Evolutionary conservation across 2,113 vertebrate species (phyloP).

Genomic region (Herpailurus yagouaroundi): DNA sequence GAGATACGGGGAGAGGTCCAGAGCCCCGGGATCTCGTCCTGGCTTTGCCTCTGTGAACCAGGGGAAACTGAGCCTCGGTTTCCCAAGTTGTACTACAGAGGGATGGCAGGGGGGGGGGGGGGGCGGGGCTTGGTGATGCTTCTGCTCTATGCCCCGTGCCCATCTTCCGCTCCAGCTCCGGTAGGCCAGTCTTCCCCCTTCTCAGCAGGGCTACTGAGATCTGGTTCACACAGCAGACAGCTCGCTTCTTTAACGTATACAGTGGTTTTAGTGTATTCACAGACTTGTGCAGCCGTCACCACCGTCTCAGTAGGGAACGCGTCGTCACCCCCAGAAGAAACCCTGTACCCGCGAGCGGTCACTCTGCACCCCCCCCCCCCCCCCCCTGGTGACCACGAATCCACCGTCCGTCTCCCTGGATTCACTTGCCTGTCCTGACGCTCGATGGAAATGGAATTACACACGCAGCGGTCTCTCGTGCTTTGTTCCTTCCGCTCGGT

Average conservation of each 20-base stretch:
- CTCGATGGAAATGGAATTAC: not conserved
- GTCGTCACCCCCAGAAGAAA: not conserved
- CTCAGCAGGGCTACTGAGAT: not conserved
- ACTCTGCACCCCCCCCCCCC: not conserved
- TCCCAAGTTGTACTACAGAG: not conserved
- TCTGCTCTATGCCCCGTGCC: rapidly evolving
- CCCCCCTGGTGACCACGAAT: too few species aligned
- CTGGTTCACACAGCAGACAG: not conserved
- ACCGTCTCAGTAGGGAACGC: too few species aligned
- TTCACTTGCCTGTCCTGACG: not conserved
- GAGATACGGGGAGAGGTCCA: not conserved
- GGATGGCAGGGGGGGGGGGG: rapidly evolving
- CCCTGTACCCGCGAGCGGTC: rapidly evolving
- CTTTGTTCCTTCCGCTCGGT: not conserved
- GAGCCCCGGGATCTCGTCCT: not conserved
- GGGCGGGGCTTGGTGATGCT: rapidly evolving
- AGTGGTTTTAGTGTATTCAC: not conserved
- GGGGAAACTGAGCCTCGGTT: not conserved
- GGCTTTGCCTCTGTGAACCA: not conserved
- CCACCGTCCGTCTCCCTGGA: not conserved
- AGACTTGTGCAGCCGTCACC: not conserved
- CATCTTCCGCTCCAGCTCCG: not conserved
- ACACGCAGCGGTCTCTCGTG: not conserved
- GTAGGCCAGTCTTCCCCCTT: not conserved
- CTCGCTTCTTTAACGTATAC: not conserved